phyloP scores from a whole-genome alignment of 92 coral and sea anemone species.

The Chrysogorgia sp. region DNA sequence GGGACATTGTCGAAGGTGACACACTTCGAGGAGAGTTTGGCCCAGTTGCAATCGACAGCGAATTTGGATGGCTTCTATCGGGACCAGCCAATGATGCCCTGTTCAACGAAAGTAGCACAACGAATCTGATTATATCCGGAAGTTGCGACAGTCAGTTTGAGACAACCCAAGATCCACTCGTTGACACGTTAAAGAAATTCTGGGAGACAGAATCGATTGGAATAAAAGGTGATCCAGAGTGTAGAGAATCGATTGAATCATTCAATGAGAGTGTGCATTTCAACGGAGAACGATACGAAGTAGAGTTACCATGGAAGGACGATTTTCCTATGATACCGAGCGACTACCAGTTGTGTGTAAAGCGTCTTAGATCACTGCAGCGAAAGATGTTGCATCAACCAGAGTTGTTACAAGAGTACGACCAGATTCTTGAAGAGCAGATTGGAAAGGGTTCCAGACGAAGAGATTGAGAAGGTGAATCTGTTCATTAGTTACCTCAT shows the following conservation, averaged over 20 bases:
- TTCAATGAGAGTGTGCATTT: slow-evolving; percentile 42
- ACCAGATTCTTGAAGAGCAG: slow-evolving; percentile 53
- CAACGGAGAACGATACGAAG: slow-evolving; percentile 63
- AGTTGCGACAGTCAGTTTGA: slow-evolving; percentile 11
- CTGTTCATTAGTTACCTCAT: slow-evolving; percentile 42
- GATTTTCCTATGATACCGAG: slow-evolving; percentile 34
- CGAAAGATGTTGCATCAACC: slow-evolving; percentile 46
- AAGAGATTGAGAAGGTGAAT: neutral
- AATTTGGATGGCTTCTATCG: slow-evolving; percentile 69
- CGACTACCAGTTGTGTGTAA: slow-evolving; percentile 51
- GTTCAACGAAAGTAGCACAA: slow-evolving; percentile 14
- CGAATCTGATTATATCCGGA: slow-evolving; percentile 53
- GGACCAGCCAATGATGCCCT: slow-evolving; percentile 40
- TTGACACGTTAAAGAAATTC: slow-evolving; percentile 51
- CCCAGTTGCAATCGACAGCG: slow-evolving; percentile 63
- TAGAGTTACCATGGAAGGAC: slow-evolving; percentile 59
- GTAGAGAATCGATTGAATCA: neutral
- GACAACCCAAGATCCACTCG: slow-evolving; percentile 41
- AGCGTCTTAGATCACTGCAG: slow-evolving; percentile 52
- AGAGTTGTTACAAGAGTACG: slow-evolving; percentile 42
- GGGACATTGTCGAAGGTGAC: slow-evolving; percentile 61
- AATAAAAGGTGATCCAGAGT: slow-evolving; percentile 32
- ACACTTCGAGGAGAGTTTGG: slow-evolving; percentile 60
- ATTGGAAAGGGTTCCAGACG: slow-evolving; percentile 2
- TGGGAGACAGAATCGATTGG: slow-evolving; percentile 73